These are phyloP conservation scores for Entosphenus tridentatus DNA, from an alignment of 2,113 vertebrate genomes.

Conservation along the genomic window DNA sequence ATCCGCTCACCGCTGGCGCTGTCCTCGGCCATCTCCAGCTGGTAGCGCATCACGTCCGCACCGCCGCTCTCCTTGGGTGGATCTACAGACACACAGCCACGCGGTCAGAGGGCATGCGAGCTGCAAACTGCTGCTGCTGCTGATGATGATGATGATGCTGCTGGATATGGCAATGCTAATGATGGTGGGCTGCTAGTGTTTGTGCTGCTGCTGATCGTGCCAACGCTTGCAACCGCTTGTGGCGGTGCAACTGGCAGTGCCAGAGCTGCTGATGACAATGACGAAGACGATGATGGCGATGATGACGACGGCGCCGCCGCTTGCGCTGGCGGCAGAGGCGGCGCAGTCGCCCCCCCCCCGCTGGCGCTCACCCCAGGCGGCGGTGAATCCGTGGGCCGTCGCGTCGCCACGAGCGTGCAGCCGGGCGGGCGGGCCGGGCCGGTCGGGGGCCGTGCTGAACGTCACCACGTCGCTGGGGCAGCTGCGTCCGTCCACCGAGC, in stretches of 20 bases:
- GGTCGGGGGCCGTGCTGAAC: conserved; percentile 58
- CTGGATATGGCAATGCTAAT: background rate
- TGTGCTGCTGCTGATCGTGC: background rate
- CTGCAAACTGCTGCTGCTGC: too few relatives aligned
- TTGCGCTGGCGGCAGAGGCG: background rate
- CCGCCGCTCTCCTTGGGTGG: conserved; percentile 76
- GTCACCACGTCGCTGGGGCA: conserved; percentile 62
- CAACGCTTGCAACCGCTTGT: background rate
- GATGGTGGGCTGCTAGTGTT: background rate
- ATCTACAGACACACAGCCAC: conserved; percentile 25
- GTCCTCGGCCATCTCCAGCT: conserved; percentile 69
- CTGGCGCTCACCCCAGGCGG: conserved; percentile 57
- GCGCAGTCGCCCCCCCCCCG: background rate
- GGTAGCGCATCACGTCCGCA: conserved; percentile 63
- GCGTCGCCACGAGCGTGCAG: conserved; percentile 34
- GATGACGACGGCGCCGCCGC: background rate
- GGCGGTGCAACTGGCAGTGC: background rate
- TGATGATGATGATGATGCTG: background rate
- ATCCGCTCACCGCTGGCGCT: too few relatives aligned
- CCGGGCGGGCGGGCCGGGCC: conserved; percentile 41
- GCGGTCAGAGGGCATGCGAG: too few relatives aligned
- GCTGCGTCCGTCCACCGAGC: conserved; percentile 76
- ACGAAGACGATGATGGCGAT: background rate
- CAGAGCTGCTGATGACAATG: background rate
- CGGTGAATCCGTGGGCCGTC: conserved; percentile 48